Evolutionary conservation across 2,113 vertebrate genomes (phyloP).

Genomic region (Alligator sinensis): DNA sequence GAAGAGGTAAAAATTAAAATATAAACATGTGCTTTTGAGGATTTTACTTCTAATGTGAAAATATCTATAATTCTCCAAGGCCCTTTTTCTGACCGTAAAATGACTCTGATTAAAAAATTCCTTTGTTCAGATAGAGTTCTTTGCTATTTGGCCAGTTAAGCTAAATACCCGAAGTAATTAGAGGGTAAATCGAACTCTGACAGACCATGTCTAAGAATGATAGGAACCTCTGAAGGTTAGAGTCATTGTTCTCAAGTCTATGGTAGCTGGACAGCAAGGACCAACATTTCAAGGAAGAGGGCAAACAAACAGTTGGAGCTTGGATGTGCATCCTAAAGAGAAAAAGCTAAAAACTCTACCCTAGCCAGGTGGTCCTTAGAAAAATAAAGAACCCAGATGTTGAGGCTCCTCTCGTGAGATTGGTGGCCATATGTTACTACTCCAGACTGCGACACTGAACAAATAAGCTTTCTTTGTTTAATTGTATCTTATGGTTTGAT

Average conservation of each 20-base stretch:
- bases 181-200: not conserved
- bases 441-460: not conserved
- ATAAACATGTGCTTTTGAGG: not conserved
- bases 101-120: not conserved
- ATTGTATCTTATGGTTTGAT: not conserved
- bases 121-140: not conserved
- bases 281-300: not conserved
- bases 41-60: not conserved
- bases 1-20: not conserved
- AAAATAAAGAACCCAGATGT: not conserved
- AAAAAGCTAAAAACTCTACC: not conserved
- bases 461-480: not conserved
- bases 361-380: not conserved
- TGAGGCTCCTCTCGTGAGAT: not conserved
- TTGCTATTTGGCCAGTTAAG: not conserved
- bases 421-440: not conserved
- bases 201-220: not conserved
- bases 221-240: not conserved
- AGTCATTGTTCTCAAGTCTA: not conserved
- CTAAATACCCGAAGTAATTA: too few relatives aligned
- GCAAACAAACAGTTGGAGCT: not conserved
- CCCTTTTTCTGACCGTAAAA: not conserved
- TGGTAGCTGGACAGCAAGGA: not conserved
- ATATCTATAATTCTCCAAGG: not conserved
- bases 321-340: not conserved